Evolutionary conservation across 2,888 invertebrate species (phyloP).

Genomic region (Torymus tubicola): DNA sequence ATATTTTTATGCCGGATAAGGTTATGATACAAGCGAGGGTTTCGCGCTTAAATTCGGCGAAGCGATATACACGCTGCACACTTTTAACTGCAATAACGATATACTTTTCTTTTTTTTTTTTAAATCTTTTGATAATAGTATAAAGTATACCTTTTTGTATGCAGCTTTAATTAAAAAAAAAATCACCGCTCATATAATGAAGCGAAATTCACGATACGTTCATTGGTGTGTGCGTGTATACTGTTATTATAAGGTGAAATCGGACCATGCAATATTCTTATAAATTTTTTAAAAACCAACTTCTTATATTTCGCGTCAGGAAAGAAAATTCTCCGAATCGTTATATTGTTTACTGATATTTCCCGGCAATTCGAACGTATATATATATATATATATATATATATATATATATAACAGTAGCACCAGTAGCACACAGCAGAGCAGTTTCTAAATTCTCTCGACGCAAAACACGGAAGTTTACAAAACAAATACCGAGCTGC

Average conservation of each 20-base stretch:
- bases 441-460: too few species aligned
- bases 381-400: too few species aligned
- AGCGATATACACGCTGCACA: neutral
- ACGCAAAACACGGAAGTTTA: too few species aligned
- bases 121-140: conserved; percentile 34
- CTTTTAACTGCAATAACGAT: conserved; percentile 21
- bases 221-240: neutral
- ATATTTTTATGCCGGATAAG: conserved; percentile 27
- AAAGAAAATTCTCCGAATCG: too few species aligned
- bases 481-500: neutral
- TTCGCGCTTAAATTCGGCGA: neutral
- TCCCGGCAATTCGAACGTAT: too few species aligned
- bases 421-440: too few species aligned
- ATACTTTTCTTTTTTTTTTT: neutral
- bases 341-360: too few species aligned
- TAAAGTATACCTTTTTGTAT: neutral
- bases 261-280: neutral
- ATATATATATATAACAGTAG: too few species aligned
- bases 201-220: conserved; percentile 1
- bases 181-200: conserved; percentile 8
- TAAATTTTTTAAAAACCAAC: neutral
- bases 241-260: conserved; percentile 26
- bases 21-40: neutral
- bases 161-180: neutral
- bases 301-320: neutral